Percentiles rank a stretch among this genome's conserved stretches.
phyloP scores from a whole-genome alignment of 1,140 invertebrate genomes.

The Neotoxoptera formosana region DNA sequence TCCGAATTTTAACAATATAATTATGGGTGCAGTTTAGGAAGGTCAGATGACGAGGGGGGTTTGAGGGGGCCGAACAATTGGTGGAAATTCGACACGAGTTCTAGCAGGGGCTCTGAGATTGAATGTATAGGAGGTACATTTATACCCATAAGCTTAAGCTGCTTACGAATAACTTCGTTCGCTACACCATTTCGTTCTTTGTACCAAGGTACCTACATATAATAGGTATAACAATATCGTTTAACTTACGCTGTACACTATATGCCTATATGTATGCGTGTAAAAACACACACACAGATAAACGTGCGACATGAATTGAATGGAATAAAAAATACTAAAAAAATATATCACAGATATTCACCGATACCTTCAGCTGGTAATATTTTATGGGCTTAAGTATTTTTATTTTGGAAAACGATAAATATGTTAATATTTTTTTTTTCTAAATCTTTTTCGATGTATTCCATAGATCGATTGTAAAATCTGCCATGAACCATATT shows the following conservation, averaged over 20 bases:
- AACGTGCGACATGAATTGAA: neutral
- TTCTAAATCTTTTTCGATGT: too few relatives aligned
- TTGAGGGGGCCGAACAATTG: neutral
- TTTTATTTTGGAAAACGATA: too few relatives aligned
- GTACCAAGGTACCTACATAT: neutral
- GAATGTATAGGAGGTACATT: neutral
- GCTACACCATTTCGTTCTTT: neutral
- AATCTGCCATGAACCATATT: too few relatives aligned
- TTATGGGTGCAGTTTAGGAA: neutral
- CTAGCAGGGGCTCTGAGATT: neutral
- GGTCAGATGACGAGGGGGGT: neutral
- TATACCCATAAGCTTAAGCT: neutral
- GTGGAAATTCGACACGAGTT: neutral
- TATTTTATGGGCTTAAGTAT: neutral
- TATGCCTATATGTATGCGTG: neutral
- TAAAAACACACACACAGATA: neutral
- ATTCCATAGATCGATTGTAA: too few relatives aligned
- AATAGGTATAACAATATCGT: neutral
- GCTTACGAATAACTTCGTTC: constrained; percentile 6
- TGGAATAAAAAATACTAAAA: neutral
- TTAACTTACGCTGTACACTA: neutral
- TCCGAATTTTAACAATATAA: constrained; percentile 2
- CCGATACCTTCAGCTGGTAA: neutral
- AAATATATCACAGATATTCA: neutral
- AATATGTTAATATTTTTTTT: too few relatives aligned